Evolutionary conservation across 2,797 vertebrate species (phyloP), one percentile per base, ranked within the genome.

Genomic region (Oophaga sylvatica): DNA sequence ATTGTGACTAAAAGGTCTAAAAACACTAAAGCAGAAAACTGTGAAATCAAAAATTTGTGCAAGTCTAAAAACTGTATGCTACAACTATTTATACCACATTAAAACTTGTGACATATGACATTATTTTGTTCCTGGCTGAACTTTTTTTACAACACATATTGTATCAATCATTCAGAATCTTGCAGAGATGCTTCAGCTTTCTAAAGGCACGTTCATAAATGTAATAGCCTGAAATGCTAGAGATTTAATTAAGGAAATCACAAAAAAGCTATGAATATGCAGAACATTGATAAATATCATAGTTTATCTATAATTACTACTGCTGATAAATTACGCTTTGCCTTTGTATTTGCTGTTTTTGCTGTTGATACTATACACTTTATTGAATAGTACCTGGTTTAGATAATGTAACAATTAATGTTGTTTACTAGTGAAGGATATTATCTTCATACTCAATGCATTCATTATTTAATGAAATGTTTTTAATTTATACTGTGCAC

Each of bases 211-310:
- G 19, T n/a, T 19, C 41, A 48, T 31, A 71, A 71, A 41, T 71
- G 8, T 31, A 41, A 19, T 71, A 31, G 35, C 16, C 29, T 71
- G 41, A 75, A 75, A 75, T 12, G 10, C 41, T 22, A 41, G 8
- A 48, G 71, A n/a, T 48, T 22, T 48, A 45, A 75, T 75, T 48
- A 75, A 48, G 19, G 35, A 73, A 71, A 16, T 15, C 9, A 67
- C n/a, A 67, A 65, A 29, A 68, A 31, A 73, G 35, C 17, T 41
- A 45, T 73, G 35, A 73, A 73, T 73, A 73, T 73, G 35, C 70
- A 45, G 35, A 73, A 45, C 70, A 45, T 17, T 31, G 77, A 35
- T 35, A 31, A 60, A 60, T 35, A 79, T 60, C 8, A 11, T 41
- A 1, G 48, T 53, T 53, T 53, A 53, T 53, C 48, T 53, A 53